A percentile compares a stretch with the other conserved stretches of the same genome.
Conservation (phyloP, 2,113 vertebrate genomes). For the Cricetomys ansorgei region DNA sequence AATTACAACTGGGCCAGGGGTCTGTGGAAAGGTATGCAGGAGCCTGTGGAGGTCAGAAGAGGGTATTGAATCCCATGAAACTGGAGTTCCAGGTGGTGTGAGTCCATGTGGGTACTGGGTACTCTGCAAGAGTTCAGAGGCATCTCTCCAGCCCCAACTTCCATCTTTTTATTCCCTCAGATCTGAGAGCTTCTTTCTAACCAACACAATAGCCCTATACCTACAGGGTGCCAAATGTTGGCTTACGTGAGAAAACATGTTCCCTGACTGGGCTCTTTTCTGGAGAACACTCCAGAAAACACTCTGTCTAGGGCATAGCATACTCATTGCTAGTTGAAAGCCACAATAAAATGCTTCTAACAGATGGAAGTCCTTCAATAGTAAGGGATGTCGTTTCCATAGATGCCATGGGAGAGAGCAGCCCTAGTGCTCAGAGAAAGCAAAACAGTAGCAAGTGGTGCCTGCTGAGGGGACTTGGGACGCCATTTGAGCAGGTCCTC, state of each 20-base stretch:
- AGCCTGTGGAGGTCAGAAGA: neutral
- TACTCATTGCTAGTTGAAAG: neutral
- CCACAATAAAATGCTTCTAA: neutral
- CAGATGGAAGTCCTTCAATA: neutral
- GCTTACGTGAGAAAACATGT: neutral
- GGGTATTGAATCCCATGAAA: neutral
- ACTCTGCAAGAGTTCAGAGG: neutral
- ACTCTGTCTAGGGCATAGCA: neutral
- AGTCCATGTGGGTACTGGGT: neutral
- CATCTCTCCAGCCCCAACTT: neutral
- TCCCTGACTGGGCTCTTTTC: neutral
- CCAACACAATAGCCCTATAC: no score
- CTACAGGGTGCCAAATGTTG: neutral
- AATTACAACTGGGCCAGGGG: neutral
- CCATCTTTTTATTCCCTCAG: neutral
- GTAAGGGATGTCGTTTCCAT: neutral
- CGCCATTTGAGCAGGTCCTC: neutral
- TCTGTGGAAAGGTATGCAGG: neutral
- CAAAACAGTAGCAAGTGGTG: neutral
- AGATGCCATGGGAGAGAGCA: neutral
- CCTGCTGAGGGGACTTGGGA: neutral
- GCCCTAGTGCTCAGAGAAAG: neutral
- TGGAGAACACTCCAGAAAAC: neutral
- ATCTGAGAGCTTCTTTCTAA: neutral
- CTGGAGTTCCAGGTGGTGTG: no score